Evolutionary conservation across 2,888 invertebrate species (phyloP).

Genomic region (Parnassius apollo): DNA sequence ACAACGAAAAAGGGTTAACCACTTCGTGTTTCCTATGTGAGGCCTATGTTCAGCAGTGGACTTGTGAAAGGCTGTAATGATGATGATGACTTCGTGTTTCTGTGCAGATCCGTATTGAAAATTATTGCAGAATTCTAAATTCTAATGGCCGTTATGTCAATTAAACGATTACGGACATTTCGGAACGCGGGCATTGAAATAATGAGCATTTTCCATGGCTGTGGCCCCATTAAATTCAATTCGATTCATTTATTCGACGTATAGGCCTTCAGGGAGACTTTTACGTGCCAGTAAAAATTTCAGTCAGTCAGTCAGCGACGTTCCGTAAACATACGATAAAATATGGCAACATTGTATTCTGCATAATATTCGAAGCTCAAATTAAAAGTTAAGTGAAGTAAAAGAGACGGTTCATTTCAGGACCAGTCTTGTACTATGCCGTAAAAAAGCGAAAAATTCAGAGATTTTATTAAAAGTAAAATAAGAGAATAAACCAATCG

Average conservation of each 20-base stretch:
- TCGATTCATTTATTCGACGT: conserved; percentile 23
- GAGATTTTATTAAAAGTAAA: too few relatives aligned
- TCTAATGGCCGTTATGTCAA: conserved; percentile 22
- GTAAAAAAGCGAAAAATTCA: too few relatives aligned
- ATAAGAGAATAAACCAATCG: too few relatives aligned
- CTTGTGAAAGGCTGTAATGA: too few relatives aligned
- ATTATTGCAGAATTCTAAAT: conserved; percentile 23
- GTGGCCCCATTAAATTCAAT: conserved; percentile 26
- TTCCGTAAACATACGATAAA: conserved; percentile 2
- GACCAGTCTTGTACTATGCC: too few relatives aligned
- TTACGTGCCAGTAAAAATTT: conserved; percentile 21
- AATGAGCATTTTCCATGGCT: conserved; percentile 26
- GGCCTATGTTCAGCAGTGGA: too few relatives aligned
- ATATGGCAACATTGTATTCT: conserved; percentile 1
- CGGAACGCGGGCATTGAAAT: conserved; percentile 19
- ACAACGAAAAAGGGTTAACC: conserved; percentile 23
- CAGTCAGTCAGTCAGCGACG: conserved; percentile 7
- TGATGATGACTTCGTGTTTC: neutral
- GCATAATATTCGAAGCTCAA: neutral
- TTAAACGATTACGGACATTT: conserved; percentile 25
- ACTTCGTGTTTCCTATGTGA: neutral
- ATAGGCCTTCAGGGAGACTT: conserved; percentile 24
- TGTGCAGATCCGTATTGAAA: conserved; percentile 10
- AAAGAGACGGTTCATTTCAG: too few relatives aligned
- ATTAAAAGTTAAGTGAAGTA: too few relatives aligned